phyloP scores from a whole-genome alignment of 2,797 vertebrate species.

The Ptychadena robeensis region DNA sequence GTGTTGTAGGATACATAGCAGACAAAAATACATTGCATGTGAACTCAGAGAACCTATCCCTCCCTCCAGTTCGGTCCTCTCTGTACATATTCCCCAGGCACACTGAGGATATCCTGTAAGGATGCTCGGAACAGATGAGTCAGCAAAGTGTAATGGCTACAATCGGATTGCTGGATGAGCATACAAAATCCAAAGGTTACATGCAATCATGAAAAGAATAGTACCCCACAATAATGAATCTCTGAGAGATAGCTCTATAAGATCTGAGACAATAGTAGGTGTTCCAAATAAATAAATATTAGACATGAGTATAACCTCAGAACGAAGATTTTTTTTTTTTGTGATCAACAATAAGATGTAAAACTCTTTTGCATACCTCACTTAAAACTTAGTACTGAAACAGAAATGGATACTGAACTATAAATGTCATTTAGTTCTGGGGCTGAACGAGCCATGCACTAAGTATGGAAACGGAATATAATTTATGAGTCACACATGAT shows the following conservation, averaged over 20 bases:
- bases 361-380: neutral
- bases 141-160: conserved; percentile 38
- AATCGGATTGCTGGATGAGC: conserved; percentile 25
- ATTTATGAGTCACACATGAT: neutral
- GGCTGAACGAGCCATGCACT: neutral
- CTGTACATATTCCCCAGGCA: conserved; percentile 45
- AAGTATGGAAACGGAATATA: neutral
- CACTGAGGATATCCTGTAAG: conserved; percentile 61
- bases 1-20: conserved; percentile 15
- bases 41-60: conserved; percentile 28
- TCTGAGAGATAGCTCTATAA: too few relatives aligned
- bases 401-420: neutral
- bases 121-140: conserved; percentile 45
- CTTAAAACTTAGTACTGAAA: too few relatives aligned
- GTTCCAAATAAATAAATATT: too few relatives aligned
- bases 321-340: too few relatives aligned
- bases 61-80: conserved; percentile 25
- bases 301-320: too few relatives aligned
- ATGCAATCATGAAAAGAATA: conserved; percentile 25
- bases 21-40: conserved; percentile 15
- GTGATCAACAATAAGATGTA: neutral
- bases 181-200: conserved; percentile 2
- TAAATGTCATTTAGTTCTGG: neutral
- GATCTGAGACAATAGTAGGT: too few relatives aligned
- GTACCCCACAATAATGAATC: neutral